Evolutionary conservation across 2,888 invertebrate species (phyloP).

Genomic region (Bimastos eiseni): DNA sequence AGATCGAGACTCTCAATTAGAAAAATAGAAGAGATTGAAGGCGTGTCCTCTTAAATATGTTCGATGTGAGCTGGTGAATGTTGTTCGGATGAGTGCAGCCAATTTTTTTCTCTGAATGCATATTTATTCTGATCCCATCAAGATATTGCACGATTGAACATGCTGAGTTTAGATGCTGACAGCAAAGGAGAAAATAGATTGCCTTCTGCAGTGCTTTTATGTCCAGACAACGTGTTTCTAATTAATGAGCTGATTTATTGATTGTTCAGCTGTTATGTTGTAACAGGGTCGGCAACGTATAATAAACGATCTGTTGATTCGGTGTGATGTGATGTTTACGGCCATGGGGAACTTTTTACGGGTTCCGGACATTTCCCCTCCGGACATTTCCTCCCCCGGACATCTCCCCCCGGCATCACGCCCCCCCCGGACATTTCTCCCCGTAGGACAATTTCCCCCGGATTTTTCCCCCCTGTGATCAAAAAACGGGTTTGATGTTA

Average conservation of each 20-base stretch:
- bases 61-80: not conserved
- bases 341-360: too few species aligned
- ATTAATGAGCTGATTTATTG: not conserved
- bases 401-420: too few species aligned
- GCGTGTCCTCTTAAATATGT: not conserved
- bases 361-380: too few species aligned
- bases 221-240: not conserved
- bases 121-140: not conserved
- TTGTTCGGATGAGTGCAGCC: not conserved
- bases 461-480: too few species aligned
- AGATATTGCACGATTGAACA: not conserved
- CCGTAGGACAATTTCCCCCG: too few species aligned
- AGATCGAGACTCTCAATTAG: not conserved
- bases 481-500: too few species aligned
- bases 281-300: too few species aligned
- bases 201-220: not conserved
- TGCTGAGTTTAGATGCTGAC: not conserved
- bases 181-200: not conserved
- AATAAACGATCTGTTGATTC: too few species aligned
- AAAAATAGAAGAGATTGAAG: not conserved
- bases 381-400: too few species aligned
- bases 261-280: too few species aligned
- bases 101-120: not conserved
- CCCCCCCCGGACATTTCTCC: too few species aligned
- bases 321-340: too few species aligned